A percentile compares a stretch with the other conserved stretches of the same genome.
phyloP scores from a whole-genome alignment of 2,888 invertebrate species.

The Encarsia formosa region DNA sequence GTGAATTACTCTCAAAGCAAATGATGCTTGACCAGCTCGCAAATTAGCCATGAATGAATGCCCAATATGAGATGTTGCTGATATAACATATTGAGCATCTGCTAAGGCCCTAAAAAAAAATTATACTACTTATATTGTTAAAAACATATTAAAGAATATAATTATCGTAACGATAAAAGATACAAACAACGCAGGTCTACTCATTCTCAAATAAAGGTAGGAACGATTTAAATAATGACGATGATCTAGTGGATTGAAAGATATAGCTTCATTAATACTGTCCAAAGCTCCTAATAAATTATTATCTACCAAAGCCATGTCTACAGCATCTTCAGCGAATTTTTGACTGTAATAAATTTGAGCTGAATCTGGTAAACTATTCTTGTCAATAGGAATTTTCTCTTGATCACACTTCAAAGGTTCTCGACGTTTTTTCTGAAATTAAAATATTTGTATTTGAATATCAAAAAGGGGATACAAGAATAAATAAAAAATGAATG shows the following conservation, averaged over 20 bases:
- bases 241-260: conserved; percentile 18
- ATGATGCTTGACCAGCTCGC: conserved; percentile 22
- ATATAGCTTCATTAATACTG: conserved; percentile 19
- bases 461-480: too few relatives aligned
- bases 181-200: conserved; percentile 15
- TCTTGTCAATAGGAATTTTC: neutral
- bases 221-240: conserved; percentile 29
- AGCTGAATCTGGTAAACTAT: neutral
- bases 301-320: conserved; percentile 13
- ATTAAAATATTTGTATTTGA: too few relatives aligned
- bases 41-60: conserved; percentile 25
- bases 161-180: neutral
- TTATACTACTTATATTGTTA: neutral
- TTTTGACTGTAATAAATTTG: conserved; percentile 1
- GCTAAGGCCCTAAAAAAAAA: conserved; percentile 21
- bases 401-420: neutral
- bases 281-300: conserved; percentile 8
- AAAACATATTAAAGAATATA: neutral
- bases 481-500: neutral
- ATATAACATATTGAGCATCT: conserved; percentile 25
- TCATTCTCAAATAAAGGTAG: conserved; percentile 24
- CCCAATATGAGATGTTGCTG: conserved; percentile 7
- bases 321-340: conserved; percentile 15
- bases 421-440: neutral
- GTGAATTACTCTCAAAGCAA: conserved; percentile 19